These are phyloP conservation scores for Cassiopea andromeda DNA, from an alignment of 30 jellyfish, hydroid and myxozoan species.

Conservation along the genomic window DNA sequence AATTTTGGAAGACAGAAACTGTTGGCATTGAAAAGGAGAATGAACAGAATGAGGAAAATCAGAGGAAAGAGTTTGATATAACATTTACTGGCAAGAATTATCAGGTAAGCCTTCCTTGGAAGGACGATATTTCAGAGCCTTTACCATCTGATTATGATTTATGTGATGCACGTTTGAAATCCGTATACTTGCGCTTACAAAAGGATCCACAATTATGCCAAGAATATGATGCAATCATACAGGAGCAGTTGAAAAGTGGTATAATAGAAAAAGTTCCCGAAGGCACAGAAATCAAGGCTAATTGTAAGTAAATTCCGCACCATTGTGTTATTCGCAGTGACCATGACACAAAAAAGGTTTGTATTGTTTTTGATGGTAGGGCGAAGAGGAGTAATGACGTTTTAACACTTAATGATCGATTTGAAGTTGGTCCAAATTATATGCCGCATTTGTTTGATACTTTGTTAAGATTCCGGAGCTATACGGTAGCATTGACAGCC, in stretches of 20 bases:
- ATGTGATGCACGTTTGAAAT: slow-evolving; percentile 2
- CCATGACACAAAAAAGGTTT: slow-evolving; percentile 24
- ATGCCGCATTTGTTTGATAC: background rate
- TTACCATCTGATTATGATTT: slow-evolving; percentile 43
- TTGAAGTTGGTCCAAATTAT: slow-evolving; percentile 10
- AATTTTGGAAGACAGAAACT: slow-evolving; percentile 48
- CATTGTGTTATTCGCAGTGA: slow-evolving; percentile 24
- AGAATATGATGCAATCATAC: slow-evolving; percentile 3
- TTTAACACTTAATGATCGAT: slow-evolving; percentile 16
- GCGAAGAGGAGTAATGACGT: background rate
- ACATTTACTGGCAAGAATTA: slow-evolving; percentile 38
- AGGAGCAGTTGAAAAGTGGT: slow-evolving; percentile 6
- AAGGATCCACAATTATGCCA: background rate
- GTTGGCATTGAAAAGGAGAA: slow-evolving; percentile 11
- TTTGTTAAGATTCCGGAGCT: slow-evolving; percentile 1
- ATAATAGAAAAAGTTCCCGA: slow-evolving; percentile 12
- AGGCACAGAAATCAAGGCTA: background rate
- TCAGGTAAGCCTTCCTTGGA: slow-evolving; percentile 67
- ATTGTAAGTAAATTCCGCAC: slow-evolving; percentile 1
- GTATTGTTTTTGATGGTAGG: slow-evolving; percentile 23
- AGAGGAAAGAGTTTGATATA: slow-evolving; percentile 11
- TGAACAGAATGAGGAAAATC: background rate
- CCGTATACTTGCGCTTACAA: slow-evolving; percentile 1
- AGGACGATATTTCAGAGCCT: slow-evolving; percentile 33
- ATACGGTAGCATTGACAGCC: slow-evolving; percentile 5